phyloP scores from a whole-genome alignment of 2,888 invertebrate species.

The Adelphocoris suturalis region DNA sequence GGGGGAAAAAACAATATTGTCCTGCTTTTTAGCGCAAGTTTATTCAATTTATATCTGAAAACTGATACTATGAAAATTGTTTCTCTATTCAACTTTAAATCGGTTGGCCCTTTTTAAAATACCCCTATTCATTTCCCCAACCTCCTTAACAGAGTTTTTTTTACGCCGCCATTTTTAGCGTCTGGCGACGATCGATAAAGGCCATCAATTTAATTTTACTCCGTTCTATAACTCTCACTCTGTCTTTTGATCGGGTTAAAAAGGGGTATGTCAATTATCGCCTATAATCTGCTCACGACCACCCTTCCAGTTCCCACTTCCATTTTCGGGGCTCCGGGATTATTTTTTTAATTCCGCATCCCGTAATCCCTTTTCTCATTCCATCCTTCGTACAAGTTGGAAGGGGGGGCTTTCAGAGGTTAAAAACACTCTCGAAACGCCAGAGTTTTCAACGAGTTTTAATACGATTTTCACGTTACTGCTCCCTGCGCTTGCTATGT shows the following conservation, averaged over 20 bases:
- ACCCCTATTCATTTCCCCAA: no score
- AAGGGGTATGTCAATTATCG: conserved; percentile 45
- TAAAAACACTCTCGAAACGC: conserved; percentile 5
- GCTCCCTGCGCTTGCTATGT: neutral
- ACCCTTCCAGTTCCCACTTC: neutral
- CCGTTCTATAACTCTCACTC: conserved; percentile 11
- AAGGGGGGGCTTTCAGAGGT: conserved; percentile 1
- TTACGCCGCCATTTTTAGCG: neutral
- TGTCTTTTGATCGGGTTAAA: conserved; percentile 18
- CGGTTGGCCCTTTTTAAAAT: no score
- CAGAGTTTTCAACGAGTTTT: conserved; percentile 30
- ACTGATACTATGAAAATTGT: no score
- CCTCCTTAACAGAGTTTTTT: neutral
- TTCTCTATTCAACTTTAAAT: no score
- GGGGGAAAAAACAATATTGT: no score
- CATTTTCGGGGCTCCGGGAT: conserved; percentile 13
- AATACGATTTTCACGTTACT: conserved; percentile 37
- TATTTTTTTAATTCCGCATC: conserved; percentile 32
- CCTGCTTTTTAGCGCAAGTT: no score
- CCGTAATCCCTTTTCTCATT: neutral
- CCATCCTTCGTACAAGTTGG: neutral
- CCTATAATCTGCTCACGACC: conserved; percentile 4
- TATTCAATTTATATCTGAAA: no score
- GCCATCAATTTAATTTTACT: conserved; percentile 45
- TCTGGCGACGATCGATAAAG: conserved; percentile 44